phyloP scores from a whole-genome alignment of 2,797 vertebrate genomes.

The Paguma larvata region DNA sequence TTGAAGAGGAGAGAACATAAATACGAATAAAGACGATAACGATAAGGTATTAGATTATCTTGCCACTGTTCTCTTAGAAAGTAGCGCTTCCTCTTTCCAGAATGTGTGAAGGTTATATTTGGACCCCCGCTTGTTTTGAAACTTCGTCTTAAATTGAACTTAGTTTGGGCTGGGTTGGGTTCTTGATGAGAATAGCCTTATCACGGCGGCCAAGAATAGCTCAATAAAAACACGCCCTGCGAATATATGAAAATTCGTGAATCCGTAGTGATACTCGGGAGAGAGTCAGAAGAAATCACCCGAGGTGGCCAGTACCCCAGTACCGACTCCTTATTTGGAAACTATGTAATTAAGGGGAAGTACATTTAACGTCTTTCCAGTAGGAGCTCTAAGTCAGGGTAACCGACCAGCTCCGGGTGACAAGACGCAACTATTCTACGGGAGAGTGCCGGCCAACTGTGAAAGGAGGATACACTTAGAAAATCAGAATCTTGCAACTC shows the following conservation, averaged over 20 bases:
- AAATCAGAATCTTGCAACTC: background rate
- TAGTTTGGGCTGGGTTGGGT: background rate
- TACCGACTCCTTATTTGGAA: background rate
- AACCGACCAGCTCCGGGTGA: background rate
- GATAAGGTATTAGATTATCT: background rate
- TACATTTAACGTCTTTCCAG: background rate
- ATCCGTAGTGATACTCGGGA: background rate
- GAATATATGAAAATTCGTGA: background rate
- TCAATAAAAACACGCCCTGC: background rate
- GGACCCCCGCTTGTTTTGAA: constrained; percentile 28
- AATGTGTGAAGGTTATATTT: background rate
- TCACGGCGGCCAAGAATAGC: background rate
- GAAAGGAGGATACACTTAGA: background rate
- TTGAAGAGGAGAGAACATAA: background rate
- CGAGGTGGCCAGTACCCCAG: background rate
- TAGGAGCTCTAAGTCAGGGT: background rate
- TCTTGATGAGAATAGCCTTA: constrained; percentile 5
- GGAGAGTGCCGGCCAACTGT: background rate
- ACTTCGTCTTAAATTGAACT: constrained; percentile 29
- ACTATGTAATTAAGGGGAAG: background rate
- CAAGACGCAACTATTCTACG: background rate
- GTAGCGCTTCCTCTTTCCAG: constrained; percentile 34
- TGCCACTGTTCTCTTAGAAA: background rate
- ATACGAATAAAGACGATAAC: background rate
- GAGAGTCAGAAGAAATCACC: background rate